phyloP scores from a whole-genome alignment of 2,797 vertebrate genomes.

The Triplophysa yarkandensis region DNA sequence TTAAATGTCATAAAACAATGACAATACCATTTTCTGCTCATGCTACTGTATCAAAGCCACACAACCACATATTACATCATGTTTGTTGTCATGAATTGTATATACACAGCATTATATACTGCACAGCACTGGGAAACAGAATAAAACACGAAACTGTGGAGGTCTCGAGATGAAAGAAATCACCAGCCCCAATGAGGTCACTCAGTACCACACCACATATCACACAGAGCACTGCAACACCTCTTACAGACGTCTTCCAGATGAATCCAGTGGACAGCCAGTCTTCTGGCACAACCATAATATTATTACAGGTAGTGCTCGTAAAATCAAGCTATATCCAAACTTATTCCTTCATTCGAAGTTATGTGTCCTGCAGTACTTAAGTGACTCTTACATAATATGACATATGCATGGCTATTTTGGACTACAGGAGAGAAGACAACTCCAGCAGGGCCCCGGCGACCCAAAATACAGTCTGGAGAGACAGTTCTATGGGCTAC shows the following conservation, averaged over 20 bases:
- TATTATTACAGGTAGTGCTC: constrained; percentile 62
- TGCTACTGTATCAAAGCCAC: neutral
- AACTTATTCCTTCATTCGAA: neutral
- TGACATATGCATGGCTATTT: neutral
- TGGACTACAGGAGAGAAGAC: constrained; percentile 58
- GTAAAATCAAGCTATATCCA: too few species aligned
- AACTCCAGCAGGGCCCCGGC: neutral
- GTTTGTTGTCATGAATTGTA: neutral
- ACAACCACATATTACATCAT: too few species aligned
- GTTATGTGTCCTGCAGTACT: neutral
- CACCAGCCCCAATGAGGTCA: constrained; percentile 48
- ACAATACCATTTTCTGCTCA: too few species aligned
- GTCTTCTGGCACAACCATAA: constrained; percentile 61
- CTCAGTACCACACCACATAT: constrained; percentile 50
- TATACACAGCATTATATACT: constrained; percentile 52
- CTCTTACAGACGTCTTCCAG: neutral
- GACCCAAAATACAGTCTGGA: constrained; percentile 42
- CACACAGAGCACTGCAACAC: constrained; percentile 30
- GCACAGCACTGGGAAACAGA: constrained; percentile 37
- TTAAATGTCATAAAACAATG: too few species aligned
- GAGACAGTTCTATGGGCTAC: constrained; percentile 52
- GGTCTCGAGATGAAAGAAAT: constrained; percentile 59
- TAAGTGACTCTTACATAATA: neutral
- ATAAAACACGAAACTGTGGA: constrained; percentile 45
- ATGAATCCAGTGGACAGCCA: constrained; percentile 30